Evolutionary conservation across 2,888 invertebrate genomes (phyloP), one percentile per base, ranked within the genome.

Genomic region (Phania funesta): DNA sequence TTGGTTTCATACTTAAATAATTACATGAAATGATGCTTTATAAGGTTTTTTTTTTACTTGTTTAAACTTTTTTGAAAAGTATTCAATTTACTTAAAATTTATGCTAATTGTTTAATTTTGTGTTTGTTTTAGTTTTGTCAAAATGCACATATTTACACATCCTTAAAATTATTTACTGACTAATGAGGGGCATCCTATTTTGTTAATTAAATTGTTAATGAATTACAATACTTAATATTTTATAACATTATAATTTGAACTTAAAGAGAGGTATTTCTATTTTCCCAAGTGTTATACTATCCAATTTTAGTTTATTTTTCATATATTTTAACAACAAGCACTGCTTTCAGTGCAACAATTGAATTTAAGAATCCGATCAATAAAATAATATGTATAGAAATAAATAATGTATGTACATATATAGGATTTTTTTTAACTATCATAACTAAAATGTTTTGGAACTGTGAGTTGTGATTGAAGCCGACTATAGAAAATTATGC

Each of bases 251-350:
- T 83, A 84, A 74, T 91, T 91, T 91, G 91, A 91, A 91, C 91
- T 91, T 89, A 91, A 91, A 89, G 88, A 90, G 91, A 91, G 91
- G 91, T 91, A 91, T 91, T 91, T 91, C 87, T 91, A 91, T 91
- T 90, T 91, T 90, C 89, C 87, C 88, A 90, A 89, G 89, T 88
- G 85, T 89, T 88, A 86, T 87, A 87, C 87, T 87, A 88, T 87
- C 87, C 86, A 76, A 56, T 73, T 80, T 79, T 77, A 75, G 41
- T 77, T n/a, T 74, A 52, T 82, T 70, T 58, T 56, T 58, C 18
- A 75, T 65, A 16, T 50, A 65, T 62, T 67, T 16, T 20, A 16
- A 50, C 16, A 50, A 50, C 20, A 50, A n/a, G n/a, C n/a, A 73
- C 38, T 41, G 41, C 35, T 65, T 65, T 75, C 58, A 80, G 70